phyloP scores from a whole-genome alignment of 2,113 vertebrate genomes.

The Hippocampus abdominalis region DNA sequence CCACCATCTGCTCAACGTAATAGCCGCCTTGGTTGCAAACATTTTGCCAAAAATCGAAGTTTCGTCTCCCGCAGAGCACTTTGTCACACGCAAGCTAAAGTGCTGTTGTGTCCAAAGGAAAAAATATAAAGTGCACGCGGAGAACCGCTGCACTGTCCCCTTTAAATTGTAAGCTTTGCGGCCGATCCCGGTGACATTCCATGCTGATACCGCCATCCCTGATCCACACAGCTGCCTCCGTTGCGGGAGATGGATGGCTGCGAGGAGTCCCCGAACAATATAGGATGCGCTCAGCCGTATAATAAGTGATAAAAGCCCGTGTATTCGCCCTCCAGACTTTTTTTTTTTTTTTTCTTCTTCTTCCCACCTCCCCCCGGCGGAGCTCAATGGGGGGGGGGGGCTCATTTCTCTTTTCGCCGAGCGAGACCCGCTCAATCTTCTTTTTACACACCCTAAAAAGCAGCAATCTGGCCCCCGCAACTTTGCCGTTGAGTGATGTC shows the following conservation, averaged over 20 bases:
- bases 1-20: not conserved
- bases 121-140: not conserved
- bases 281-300: constrained; percentile 62
- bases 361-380: constrained; percentile 29
- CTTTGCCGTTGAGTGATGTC: constrained; percentile 13
- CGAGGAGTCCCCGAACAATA: constrained; percentile 58
- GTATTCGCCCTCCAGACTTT: constrained; percentile 56
- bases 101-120: not conserved
- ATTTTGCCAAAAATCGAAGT: not conserved
- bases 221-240: constrained; percentile 47
- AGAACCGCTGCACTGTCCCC: constrained; percentile 23
- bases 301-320: constrained; percentile 66
- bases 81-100: not conserved
- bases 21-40: not conserved
- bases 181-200: constrained; percentile 52
- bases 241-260: constrained; percentile 62
- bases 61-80: not conserved
- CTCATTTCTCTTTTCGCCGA: constrained; percentile 26
- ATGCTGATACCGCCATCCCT: constrained; percentile 26
- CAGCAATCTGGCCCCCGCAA: not conserved
- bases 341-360: constrained; percentile 5
- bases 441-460: constrained; percentile 19
- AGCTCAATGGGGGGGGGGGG: constrained; percentile 15
- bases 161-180: constrained; percentile 41
- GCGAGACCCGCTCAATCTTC: constrained; percentile 20